These are phyloP conservation scores for Hyppa rectilinea DNA, from an alignment of 2,888 invertebrate species.

Conservation along the genomic window DNA sequence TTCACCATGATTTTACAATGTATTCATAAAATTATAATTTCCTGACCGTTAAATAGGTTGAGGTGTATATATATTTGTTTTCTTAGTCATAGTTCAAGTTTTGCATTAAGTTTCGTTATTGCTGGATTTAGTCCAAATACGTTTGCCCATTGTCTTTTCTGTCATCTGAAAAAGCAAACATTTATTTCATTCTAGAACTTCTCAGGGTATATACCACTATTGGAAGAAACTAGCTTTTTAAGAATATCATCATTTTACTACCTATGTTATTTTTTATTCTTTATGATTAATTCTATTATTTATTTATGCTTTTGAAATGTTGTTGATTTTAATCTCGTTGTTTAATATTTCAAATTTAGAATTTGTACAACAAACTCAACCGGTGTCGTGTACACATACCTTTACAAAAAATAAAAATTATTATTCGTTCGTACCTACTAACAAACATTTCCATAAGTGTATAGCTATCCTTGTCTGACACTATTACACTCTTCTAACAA, in stretches of 20 bases:
- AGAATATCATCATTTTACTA: neutral
- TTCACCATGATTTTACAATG: too few species aligned
- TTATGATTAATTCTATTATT: too few species aligned
- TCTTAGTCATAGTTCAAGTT: too few species aligned
- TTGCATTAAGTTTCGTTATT: too few species aligned
- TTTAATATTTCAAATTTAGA: neutral
- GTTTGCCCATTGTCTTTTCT: too few species aligned
- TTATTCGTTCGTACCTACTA: constrained; percentile 43
- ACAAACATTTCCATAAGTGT: constrained; percentile 41
- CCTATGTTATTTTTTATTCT: neutral
- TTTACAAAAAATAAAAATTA: constrained; percentile 47
- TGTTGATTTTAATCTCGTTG: neutral
- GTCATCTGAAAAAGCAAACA: neutral
- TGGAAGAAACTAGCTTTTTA: neutral
- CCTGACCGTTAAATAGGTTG: too few species aligned
- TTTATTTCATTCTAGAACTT: neutral
- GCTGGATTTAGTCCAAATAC: too few species aligned
- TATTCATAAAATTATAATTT: too few species aligned
- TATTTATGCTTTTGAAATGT: neutral
- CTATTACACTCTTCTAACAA: constrained; percentile 26
- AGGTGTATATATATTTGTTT: too few species aligned
- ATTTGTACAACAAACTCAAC: neutral
- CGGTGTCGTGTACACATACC: constrained; percentile 39
- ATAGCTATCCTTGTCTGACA: constrained; percentile 67
- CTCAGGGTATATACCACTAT: too few species aligned